Percentiles rank a stretch among this genome's conserved stretches.
Conservation (phyloP, 1,140 invertebrate species). For the Littorina saxatilis region DNA sequence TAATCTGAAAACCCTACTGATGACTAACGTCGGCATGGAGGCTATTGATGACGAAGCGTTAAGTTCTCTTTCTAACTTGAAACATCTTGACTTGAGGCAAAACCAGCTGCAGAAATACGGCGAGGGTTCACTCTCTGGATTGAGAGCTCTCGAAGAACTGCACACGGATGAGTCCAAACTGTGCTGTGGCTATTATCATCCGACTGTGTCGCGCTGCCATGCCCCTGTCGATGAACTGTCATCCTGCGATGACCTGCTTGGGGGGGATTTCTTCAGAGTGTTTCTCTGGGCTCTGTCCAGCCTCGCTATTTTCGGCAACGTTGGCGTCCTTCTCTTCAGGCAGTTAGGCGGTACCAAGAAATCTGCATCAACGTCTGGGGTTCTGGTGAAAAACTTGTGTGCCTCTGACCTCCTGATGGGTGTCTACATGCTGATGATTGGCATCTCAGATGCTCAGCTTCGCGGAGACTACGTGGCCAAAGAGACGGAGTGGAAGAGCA, state of each 20-base stretch:
- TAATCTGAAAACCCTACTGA: too few relatives aligned
- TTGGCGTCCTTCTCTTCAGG: slow-evolving; percentile 46
- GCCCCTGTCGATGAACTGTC: slow-evolving; percentile 49
- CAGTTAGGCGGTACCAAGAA: slow-evolving; percentile 9
- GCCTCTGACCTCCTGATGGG: slow-evolving; percentile 66
- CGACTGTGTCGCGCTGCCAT: slow-evolving; percentile 41
- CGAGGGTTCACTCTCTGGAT: slow-evolving; percentile 40
- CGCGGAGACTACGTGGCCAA: slow-evolving; percentile 56
- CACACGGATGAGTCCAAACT: slow-evolving; percentile 43
- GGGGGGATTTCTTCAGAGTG: slow-evolving; percentile 40
- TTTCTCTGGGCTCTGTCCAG: slow-evolving; percentile 49
- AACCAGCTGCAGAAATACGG: too few relatives aligned
- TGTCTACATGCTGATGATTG: slow-evolving; percentile 65
- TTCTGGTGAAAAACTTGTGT: slow-evolving; percentile 57
- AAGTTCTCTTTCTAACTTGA: too few relatives aligned
- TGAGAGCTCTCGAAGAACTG: slow-evolving; percentile 39
- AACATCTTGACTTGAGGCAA: too few relatives aligned
- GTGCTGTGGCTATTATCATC: slow-evolving; percentile 47
- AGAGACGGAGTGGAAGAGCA: slow-evolving; percentile 56
- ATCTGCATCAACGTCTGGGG: slow-evolving; percentile 37
- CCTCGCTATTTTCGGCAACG: slow-evolving; percentile 51
- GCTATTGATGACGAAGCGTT: too few relatives aligned
- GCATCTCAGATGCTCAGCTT: slow-evolving; percentile 56
- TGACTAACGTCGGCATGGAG: too few relatives aligned
- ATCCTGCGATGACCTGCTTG: slow-evolving; percentile 52